Evolutionary conservation across 2,113 vertebrate genomes (phyloP).

Genomic region (Heterocephalus glaber): DNA sequence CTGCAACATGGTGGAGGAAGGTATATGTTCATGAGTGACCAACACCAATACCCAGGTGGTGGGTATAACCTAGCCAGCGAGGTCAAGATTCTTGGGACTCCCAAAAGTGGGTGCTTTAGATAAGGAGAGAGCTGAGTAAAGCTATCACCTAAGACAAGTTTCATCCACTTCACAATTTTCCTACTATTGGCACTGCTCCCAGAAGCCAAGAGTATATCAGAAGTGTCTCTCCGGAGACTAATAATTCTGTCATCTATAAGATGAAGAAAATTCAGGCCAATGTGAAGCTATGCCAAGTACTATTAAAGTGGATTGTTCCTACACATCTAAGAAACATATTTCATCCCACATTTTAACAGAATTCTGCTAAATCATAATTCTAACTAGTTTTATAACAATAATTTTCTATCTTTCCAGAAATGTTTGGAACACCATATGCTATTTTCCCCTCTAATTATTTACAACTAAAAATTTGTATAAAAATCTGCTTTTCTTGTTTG

Average conservation of each 20-base stretch:
- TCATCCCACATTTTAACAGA: conserved; percentile 47
- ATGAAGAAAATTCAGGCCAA: conserved; percentile 45
- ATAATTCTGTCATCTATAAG: conserved; percentile 56
- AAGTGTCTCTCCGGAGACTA: conserved; percentile 54
- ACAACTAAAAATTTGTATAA: not conserved
- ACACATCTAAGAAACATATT: not conserved
- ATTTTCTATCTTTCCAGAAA: not conserved
- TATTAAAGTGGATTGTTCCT: conserved; percentile 40
- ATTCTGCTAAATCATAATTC: conserved; percentile 48
- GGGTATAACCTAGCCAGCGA: not conserved
- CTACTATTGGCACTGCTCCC: conserved; percentile 42
- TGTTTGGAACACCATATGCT: not conserved
- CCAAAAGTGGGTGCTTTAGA: not conserved
- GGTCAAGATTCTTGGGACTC: not conserved
- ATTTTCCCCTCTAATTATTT: not conserved
- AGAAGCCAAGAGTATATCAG: conserved; percentile 46
- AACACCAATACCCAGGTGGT: not conserved
- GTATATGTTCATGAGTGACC: not conserved
- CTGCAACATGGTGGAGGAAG: not conserved
- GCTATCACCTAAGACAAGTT: not conserved
- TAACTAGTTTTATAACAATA: not conserved
- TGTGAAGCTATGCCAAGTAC: conserved; percentile 43
- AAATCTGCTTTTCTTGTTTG: not conserved
- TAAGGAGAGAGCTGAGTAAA: not conserved
- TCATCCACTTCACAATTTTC: conserved; percentile 55